Evolutionary conservation across 2,888 invertebrate genomes (phyloP), one percentile per base, ranked within the genome.

Genomic region (Perizoma flavofasciatum): DNA sequence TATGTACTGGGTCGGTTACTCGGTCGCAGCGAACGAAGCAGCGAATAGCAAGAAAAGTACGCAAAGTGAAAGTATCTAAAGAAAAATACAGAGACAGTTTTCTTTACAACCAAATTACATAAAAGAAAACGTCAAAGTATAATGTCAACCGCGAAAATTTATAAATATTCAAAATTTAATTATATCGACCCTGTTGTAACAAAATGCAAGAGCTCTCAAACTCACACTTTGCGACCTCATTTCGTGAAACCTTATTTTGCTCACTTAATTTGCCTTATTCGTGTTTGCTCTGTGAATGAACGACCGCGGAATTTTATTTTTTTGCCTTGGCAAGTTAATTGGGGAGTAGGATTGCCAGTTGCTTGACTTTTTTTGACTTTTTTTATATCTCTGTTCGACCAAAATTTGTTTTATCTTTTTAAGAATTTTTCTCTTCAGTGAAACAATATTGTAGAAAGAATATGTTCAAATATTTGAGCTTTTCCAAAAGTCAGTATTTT

Each of bases 231-330:
- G 81, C 83, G 86, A 85, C 89, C 89, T 83, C 88, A 87, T 89
- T 91, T 83, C 73, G 78, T 70, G 74, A 75, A 77, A 83, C 83
- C 83, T 87, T 87, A 85, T 88, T 89, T 86, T 85, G 83, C 74
- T 85, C 91, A 89, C 89, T 90, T 90, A 89, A 91, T 92, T 92
- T 87, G 79, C 82, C 79, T 84, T 78, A 86, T 88, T 85, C 86
- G 80, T 89, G 89, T 90, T 89, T 88, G 83, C 78, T 82, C 82
- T 82, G 79, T 73, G 86, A 87, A 88, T 86, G 84, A 83, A 75
- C 81, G 78, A 79, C 79, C 75, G 77, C 64, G 74, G 81, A 75
- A 82, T 88, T 88, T 86, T 87, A 81, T 86, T 86, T 85, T 83
- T 81, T 82, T 82, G 81, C 72, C 74, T 72, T 72, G 72, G 70